These are phyloP conservation scores for Ladona fulva DNA, from an alignment of 1,140 invertebrate species.

Conservation along the genomic window DNA sequence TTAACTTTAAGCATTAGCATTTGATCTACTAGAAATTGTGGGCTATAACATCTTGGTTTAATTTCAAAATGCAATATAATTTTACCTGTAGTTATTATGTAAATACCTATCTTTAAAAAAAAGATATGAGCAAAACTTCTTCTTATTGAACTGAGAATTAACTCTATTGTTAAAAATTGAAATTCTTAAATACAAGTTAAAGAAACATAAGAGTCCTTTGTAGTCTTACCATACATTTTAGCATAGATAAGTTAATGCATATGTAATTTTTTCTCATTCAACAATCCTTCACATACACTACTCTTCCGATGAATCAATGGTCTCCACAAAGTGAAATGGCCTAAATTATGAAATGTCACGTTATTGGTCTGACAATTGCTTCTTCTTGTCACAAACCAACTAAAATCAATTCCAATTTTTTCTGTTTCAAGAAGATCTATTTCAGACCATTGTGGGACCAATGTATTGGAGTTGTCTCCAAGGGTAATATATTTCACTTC, in stretches of 20 bases:
- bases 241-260: neutral
- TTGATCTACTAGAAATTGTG: no score
- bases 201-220: neutral
- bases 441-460: conserved; percentile 3
- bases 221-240: neutral
- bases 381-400: neutral
- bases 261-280: neutral
- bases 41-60: no score
- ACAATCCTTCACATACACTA: neutral
- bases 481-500: neutral
- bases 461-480: neutral
- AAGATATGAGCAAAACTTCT: no score
- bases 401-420: neutral
- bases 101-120: no score
- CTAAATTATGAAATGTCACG: neutral
- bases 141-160: no score
- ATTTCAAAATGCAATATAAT: no score
- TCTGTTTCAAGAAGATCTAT: neutral
- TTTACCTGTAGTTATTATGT: no score
- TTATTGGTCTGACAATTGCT: neutral
- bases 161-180: neutral
- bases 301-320: neutral
- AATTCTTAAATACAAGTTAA: neutral
- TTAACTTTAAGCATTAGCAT: no score
- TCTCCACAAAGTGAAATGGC: neutral